phyloP scores from a whole-genome alignment of 2,888 invertebrate species.

The Belgica antarctica region DNA sequence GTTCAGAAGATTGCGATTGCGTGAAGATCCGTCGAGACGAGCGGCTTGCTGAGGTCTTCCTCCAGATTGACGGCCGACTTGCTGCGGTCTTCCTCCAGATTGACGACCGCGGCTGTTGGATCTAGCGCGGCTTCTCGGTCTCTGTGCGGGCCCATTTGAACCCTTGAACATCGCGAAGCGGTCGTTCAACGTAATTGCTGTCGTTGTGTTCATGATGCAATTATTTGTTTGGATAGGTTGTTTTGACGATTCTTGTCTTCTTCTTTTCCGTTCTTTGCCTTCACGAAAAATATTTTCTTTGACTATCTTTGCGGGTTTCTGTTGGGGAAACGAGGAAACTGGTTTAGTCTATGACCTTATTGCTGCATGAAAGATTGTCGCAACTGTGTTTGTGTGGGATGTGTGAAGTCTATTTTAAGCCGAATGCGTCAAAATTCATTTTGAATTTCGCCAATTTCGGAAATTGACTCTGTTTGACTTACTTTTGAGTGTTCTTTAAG shows the following conservation, averaged over 20 bases:
- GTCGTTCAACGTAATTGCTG: slow-evolving; percentile 55
- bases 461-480: too few relatives aligned
- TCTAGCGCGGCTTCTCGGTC: slow-evolving; percentile 43
- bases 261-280: too few relatives aligned
- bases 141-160: slow-evolving; percentile 43
- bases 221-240: too few relatives aligned
- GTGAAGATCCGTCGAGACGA: neutral
- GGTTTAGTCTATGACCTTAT: too few relatives aligned
- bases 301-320: too few relatives aligned
- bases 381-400: too few relatives aligned
- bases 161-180: slow-evolving; percentile 54
- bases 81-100: neutral
- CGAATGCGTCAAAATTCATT: neutral
- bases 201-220: slow-evolving; percentile 54
- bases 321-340: too few relatives aligned
- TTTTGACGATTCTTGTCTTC: slow-evolving; percentile 25
- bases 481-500: neutral
- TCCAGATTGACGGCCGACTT: neutral
- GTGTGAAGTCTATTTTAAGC: too few relatives aligned
- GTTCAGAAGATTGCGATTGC: slow-evolving; percentile 52
- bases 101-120: neutral
- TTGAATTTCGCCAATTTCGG: neutral
- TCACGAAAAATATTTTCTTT: too few relatives aligned
- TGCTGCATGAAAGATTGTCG: too few relatives aligned
- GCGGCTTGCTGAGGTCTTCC: neutral